Evolutionary conservation across 2,797 vertebrate species (phyloP), one percentile per base, ranked within the genome.

Genomic region (Eulemur rubriventer): DNA sequence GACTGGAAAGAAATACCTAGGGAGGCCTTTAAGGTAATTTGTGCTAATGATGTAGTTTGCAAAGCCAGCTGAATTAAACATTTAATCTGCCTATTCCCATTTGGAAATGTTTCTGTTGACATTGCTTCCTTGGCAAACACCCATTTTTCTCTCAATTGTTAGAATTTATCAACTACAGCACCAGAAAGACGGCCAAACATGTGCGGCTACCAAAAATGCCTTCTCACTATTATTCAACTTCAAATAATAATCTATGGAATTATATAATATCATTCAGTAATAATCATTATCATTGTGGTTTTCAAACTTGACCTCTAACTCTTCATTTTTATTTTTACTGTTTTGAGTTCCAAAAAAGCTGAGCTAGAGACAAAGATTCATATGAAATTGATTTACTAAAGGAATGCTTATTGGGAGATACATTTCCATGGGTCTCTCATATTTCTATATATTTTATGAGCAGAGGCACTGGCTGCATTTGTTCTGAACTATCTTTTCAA

Each of bases 101-200:
- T 95, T 90, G 75, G 79, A 93, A 96, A 86, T 81, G 16, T 75
- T 95, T 91, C 89, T 95, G 12, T 87, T 93, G 83, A 91, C 80
- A 52, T 67, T 55, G 46, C 22, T 95, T 48, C 72, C 52, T 92
- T 95, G 85, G 76, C 63, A 95, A 96, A 52, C 22, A 73, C 18
- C 14, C 88, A 87, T 78, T 83, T 76, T 85, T 89, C 63, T 88
- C 85, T 79, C 76, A 89, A 50, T 72, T 35, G 18, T 61, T 93
- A 67, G 61, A 92, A 43, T 93, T 78, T 81, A 88, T 96, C 72
- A 95, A 81, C 84, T 84, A 18, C 6, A 59, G 63, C 16, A 72
- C 65, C 59, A 92, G 38, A 78, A 94, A 87, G 41, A 89, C 14
- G 91, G 67, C 73, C 83, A 93, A 96, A 86, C 6, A 30, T 43